phyloP scores from a whole-genome alignment of 2,113 vertebrate species.

The Entomyzon cyanotis region DNA sequence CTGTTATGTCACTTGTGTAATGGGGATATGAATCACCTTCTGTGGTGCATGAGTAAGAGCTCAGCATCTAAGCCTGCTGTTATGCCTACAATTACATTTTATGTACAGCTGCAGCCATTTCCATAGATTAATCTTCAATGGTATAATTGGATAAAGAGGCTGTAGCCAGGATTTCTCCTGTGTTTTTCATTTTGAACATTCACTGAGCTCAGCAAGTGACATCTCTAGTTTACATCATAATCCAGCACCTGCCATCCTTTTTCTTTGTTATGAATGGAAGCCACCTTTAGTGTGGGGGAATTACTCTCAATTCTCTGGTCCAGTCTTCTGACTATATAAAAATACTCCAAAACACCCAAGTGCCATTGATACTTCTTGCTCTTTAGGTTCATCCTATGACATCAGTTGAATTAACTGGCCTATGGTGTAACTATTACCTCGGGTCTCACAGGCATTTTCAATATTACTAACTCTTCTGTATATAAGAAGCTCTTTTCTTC shows the following conservation, averaged over 20 bases:
- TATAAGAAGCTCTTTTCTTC: neutral
- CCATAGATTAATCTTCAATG: neutral
- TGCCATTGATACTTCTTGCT: neutral
- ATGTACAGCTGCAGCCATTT: slow-evolving; percentile 17
- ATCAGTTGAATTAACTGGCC: neutral
- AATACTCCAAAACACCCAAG: neutral
- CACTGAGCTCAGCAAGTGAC: neutral
- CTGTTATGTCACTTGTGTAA: neutral
- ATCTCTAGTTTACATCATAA: neutral
- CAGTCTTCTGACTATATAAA: neutral
- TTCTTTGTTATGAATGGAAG: neutral
- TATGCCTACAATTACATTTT: neutral
- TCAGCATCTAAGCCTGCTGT: neutral
- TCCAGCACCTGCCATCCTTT: neutral
- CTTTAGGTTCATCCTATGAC: neutral
- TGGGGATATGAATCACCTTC: neutral
- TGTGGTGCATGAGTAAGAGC: neutral
- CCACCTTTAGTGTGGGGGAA: neutral
- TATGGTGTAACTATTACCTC: neutral
- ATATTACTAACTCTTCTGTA: neutral
- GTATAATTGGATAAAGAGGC: neutral
- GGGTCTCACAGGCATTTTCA: neutral
- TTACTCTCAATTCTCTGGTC: neutral
- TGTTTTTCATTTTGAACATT: neutral
- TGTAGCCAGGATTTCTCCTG: neutral